These are phyloP conservation scores for Sipha flava DNA, from an alignment of 1,140 invertebrate genomes.

Conservation along the genomic window DNA sequence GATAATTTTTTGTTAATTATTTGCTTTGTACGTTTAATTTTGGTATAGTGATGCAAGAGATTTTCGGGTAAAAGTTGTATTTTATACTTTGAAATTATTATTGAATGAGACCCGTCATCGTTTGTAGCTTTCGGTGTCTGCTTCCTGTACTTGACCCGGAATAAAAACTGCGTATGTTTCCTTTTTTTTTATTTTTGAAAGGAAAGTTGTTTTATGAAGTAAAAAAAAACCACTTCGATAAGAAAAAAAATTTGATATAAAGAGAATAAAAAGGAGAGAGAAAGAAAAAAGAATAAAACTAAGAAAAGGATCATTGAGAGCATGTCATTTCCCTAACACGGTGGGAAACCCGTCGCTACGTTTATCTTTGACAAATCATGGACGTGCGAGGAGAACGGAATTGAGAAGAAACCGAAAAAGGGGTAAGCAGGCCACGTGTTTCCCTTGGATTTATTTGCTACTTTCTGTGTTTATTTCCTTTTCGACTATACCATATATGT, in stretches of 20 bases:
- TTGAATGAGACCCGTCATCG: not conserved
- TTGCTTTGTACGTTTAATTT: not conserved
- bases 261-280: not conserved
- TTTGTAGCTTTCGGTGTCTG: not conserved
- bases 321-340: not conserved
- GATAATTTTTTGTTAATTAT: no score
- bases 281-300: not conserved
- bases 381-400: not conserved
- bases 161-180: not conserved
- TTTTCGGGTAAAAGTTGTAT: not conserved
- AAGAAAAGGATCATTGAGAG: not conserved
- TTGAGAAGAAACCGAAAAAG: not conserved
- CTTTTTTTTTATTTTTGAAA: not conserved
- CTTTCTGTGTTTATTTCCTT: not conserved
- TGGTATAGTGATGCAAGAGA: no score
- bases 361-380: conserved; percentile 11
- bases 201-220: not conserved
- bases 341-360: not conserved
- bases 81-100: not conserved
- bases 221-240: not conserved
- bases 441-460: not conserved
- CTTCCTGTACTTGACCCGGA: not conserved
- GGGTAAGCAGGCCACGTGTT: not conserved
- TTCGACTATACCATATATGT: no score
- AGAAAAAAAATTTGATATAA: not conserved